phyloP scores from a whole-genome alignment of 2,113 vertebrate species.

The Saimiri boliviensis region DNA sequence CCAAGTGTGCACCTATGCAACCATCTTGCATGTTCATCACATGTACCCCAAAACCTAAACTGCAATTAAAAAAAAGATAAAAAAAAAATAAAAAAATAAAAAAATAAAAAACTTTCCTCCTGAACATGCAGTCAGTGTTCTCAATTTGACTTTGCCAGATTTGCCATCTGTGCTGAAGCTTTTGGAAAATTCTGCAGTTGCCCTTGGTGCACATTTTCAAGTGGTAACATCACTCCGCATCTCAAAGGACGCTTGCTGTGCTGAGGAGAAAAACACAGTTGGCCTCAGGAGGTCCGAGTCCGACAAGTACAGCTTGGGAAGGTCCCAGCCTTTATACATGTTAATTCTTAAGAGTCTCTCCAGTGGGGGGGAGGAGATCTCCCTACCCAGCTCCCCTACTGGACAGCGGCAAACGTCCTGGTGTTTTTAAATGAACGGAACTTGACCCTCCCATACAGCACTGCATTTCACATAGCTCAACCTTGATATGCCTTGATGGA shows the following conservation, averaged over 20 bases:
- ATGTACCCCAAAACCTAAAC: too few species aligned
- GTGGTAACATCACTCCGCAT: background rate
- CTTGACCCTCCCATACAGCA: background rate
- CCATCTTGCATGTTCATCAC: too few species aligned
- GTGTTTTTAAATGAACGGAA: background rate
- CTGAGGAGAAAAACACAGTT: background rate
- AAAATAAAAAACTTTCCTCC: background rate
- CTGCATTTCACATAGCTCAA: background rate
- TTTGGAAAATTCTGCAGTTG: background rate
- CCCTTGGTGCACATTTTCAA: background rate
- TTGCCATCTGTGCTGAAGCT: background rate
- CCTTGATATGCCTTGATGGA: background rate
- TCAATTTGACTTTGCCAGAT: background rate
- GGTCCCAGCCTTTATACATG: background rate
- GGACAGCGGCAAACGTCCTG: background rate
- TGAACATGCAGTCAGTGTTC: background rate
- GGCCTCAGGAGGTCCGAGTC: background rate
- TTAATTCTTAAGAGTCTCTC: background rate
- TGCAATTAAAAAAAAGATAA: too few species aligned
- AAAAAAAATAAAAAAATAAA: too few species aligned
- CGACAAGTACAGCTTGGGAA: background rate
- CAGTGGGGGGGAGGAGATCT: background rate
- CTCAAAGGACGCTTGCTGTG: background rate
- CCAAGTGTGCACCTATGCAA: too few species aligned
- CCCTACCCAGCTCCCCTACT: background rate